A percentile compares a stretch with the other conserved stretches of the same genome.
phyloP scores from a whole-genome alignment of 2,888 invertebrate genomes.

The Drosophila formosana region DNA sequence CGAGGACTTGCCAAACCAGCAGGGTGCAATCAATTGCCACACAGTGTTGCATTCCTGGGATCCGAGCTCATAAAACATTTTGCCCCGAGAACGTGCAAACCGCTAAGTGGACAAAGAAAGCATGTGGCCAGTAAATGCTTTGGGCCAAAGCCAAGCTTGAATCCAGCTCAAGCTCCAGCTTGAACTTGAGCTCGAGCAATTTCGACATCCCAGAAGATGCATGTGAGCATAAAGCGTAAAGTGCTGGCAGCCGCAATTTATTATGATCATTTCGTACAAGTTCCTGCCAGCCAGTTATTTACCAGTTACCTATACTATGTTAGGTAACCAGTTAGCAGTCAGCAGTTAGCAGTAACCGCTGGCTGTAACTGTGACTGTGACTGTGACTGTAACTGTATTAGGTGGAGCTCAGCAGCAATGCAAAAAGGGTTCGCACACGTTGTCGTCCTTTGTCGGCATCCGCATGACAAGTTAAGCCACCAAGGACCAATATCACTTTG shows the following conservation, averaged over 20 bases:
- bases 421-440: constrained; percentile 53
- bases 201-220: not conserved
- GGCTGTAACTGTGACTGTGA: constrained; percentile 16
- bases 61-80: constrained; percentile 52
- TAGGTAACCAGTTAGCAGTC: not conserved
- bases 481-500: constrained; percentile 74
- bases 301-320: constrained; percentile 5
- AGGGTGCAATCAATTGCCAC: constrained; percentile 33
- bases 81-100: constrained; percentile 42
- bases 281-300: constrained; percentile 28
- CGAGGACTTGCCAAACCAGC: not conserved
- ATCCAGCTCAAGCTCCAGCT: not conserved
- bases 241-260: constrained; percentile 59
- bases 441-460: constrained; percentile 46
- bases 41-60: constrained; percentile 57
- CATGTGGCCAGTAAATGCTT: constrained; percentile 18
- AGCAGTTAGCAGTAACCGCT: not conserved
- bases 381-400: constrained; percentile 31
- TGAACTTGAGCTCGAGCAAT: not conserved
- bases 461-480: constrained; percentile 76
- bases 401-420: constrained; percentile 33
- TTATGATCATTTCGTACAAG: constrained; percentile 64
- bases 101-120: constrained; percentile 38
- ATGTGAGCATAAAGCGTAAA: constrained; percentile 2
- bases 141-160: constrained; percentile 10